Percentiles rank a stretch among this genome's conserved stretches.
Conservation (phyloP, 2,113 vertebrate genomes). For the Willisornis vidua region DNA sequence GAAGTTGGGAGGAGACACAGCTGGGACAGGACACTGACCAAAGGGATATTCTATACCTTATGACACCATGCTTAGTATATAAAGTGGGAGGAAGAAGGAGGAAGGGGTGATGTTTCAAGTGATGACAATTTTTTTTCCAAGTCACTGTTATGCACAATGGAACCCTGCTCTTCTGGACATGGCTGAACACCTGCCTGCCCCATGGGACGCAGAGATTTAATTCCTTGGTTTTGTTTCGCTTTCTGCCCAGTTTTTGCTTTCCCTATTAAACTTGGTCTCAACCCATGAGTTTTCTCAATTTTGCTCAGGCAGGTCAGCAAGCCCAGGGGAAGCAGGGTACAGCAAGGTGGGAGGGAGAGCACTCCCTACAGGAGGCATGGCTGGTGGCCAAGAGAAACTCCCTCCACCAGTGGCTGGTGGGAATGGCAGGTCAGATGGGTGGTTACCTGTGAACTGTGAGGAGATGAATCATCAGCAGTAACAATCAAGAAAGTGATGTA, state of each 20-base stretch:
- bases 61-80: fast-evolving
- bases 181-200: not conserved
- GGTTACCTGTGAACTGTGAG: not conserved
- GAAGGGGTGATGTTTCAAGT: fast-evolving
- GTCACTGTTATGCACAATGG: fast-evolving
- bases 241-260: not conserved
- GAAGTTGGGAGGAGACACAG: not conserved
- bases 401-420: not conserved
- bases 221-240: not conserved
- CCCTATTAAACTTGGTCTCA: not conserved
- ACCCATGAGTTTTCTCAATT: not conserved
- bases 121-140: not conserved
- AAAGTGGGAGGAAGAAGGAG: not conserved
- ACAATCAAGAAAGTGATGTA: not conserved
- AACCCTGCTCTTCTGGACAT: not conserved
- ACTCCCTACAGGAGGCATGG: not conserved
- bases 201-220: not conserved
- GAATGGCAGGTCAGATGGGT: not conserved
- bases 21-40: not conserved
- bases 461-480: not conserved
- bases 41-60: not conserved
- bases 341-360: not conserved
- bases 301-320: not conserved
- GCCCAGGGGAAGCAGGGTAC: not conserved
- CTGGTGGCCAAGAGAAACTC: not conserved